Evolutionary conservation across 2,888 invertebrate genomes (phyloP).

Genomic region (Acanthopleura granulata): DNA sequence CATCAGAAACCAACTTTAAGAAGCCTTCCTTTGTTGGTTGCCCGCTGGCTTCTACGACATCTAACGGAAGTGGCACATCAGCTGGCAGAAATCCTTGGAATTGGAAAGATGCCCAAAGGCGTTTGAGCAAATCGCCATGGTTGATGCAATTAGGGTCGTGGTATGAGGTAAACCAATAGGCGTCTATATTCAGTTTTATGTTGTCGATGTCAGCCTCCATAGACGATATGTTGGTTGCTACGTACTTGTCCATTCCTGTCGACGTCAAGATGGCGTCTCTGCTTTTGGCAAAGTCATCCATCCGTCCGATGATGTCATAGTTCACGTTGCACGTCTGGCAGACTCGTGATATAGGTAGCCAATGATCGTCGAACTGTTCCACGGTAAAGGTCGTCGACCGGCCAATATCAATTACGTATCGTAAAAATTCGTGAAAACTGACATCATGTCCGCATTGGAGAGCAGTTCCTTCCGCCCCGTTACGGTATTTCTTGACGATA

Average conservation of each 20-base stretch:
- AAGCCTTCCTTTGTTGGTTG: neutral
- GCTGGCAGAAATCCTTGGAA: neutral
- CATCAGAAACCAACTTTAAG: neutral
- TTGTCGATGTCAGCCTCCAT: neutral
- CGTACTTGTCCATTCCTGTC: neutral
- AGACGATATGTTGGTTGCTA: neutral
- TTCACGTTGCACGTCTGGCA: slow-evolving; percentile 45
- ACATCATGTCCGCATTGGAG: slow-evolving; percentile 42
- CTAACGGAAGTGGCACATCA: neutral
- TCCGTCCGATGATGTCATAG: slow-evolving; percentile 37
- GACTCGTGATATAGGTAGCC: slow-evolving; percentile 39
- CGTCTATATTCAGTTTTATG: neutral
- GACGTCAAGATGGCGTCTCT: slow-evolving; percentile 31
- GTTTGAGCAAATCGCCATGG: neutral
- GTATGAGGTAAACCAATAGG: neutral
- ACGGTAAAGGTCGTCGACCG: neutral
- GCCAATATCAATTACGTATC: slow-evolving; percentile 25
- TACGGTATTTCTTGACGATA: slow-evolving; percentile 26
- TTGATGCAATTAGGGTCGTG: neutral
- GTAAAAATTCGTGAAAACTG: slow-evolving; percentile 43
- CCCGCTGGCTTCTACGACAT: neutral
- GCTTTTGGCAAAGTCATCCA: slow-evolving; percentile 40
- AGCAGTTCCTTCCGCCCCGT: slow-evolving; percentile 17
- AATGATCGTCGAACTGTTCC: slow-evolving; percentile 40
- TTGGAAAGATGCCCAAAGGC: slow-evolving; percentile 11